Evolutionary conservation across 35 echinoderm and acorn worm species (phyloP).

Genomic region (Amphiura filiformis): DNA sequence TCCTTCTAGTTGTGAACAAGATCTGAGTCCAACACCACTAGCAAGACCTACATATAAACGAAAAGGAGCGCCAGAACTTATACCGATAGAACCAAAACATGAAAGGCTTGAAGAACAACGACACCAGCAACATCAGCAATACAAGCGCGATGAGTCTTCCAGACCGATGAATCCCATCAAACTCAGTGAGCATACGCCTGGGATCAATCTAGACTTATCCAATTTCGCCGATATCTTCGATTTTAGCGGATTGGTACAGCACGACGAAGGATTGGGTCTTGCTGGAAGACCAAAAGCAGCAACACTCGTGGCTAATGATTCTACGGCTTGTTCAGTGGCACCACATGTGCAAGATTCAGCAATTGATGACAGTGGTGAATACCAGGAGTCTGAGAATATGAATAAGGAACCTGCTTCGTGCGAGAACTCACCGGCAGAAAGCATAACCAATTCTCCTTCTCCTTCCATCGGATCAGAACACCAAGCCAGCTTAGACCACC

Average conservation of each 20-base stretch:
- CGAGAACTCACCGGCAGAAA: background rate
- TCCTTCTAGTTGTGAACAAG: background rate
- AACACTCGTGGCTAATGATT: conserved; percentile 31
- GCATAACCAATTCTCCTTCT: background rate
- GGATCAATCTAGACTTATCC: conserved; percentile 83
- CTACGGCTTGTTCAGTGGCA: conserved; percentile 29
- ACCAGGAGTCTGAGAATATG: background rate
- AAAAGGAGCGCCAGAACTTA: conserved; percentile 58
- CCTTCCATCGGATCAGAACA: no score
- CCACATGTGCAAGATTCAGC: background rate
- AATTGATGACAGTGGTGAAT: background rate
- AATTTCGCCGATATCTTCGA: conserved; percentile 91
- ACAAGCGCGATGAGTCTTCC: background rate
- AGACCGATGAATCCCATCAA: conserved; percentile 33
- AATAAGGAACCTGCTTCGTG: background rate
- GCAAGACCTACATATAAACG: conserved; percentile 36
- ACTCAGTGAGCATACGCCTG: conserved; percentile 65
- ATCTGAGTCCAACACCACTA: background rate
- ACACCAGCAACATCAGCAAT: no score
- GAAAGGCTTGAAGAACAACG: no score
- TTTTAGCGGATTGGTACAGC: conserved; percentile 52
- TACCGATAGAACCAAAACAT: conserved; percentile 45
- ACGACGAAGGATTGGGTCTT: conserved; percentile 54
- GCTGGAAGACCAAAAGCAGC: conserved; percentile 88
- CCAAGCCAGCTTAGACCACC: no score